Evolutionary conservation across 2,888 invertebrate genomes (phyloP).

Genomic region (Agrotis ipsilon): DNA sequence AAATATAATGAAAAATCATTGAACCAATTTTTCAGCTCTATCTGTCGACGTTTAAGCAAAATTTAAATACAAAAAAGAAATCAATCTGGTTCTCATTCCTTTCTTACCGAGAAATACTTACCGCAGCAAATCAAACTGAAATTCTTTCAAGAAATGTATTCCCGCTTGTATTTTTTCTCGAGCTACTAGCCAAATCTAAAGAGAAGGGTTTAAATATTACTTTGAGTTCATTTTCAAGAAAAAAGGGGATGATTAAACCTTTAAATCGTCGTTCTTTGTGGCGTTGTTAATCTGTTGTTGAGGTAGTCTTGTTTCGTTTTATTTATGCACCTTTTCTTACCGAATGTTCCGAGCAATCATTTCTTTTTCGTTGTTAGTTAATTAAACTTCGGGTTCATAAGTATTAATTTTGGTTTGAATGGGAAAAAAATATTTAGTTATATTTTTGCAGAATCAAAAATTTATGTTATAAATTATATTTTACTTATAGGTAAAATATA

Average conservation of each 20-base stretch:
- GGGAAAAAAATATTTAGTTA: not conserved
- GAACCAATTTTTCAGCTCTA: constrained; percentile 14
- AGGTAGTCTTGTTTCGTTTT: constrained; percentile 28
- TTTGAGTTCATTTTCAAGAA: constrained; percentile 44
- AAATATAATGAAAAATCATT: constrained; percentile 9
- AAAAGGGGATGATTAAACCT: constrained; percentile 49
- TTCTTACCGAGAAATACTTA: constrained; percentile 29
- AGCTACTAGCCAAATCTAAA: constrained; percentile 60
- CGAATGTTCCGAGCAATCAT: not conserved
- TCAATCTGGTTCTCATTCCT: constrained; percentile 25
- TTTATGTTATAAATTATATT: too few relatives aligned
- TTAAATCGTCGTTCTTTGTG: constrained; percentile 49
- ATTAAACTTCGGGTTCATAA: not conserved
- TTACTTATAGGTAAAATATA: too few relatives aligned
- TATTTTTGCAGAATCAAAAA: too few relatives aligned
- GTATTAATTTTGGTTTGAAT: not conserved
- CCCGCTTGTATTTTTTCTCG: constrained; percentile 45
- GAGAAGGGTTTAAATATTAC: constrained; percentile 55
- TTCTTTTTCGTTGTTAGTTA: constrained; percentile 6
- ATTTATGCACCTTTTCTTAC: constrained; percentile 32
- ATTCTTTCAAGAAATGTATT: constrained; percentile 44
- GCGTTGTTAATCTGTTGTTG: constrained; percentile 54
- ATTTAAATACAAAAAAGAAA: constrained; percentile 28
- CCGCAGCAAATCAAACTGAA: constrained; percentile 42
- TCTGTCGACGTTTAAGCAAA: not conserved